A percentile compares a stretch with the other conserved stretches of the same genome.
These are phyloP conservation scores for Globicephala melas DNA, from an alignment of 2,113 vertebrate species.

Conservation along the genomic window DNA sequence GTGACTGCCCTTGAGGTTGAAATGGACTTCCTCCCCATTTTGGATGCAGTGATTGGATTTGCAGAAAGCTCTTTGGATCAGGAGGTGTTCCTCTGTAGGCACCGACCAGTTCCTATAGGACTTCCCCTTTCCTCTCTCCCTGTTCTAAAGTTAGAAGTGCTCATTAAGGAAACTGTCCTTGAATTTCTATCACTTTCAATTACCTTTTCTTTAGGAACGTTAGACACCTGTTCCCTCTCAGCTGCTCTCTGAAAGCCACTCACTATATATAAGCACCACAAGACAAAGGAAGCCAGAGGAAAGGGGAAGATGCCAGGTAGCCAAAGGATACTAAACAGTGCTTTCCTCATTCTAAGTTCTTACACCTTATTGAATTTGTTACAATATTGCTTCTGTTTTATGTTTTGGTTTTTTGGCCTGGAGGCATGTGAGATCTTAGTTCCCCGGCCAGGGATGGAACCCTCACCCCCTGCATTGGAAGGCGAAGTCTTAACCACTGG, in stretches of 20 bases:
- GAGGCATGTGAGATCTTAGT: no score
- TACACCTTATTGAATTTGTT: not conserved
- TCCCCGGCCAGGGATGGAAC: no score
- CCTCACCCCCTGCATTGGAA: no score
- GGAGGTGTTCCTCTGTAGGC: not conserved
- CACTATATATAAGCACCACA: not conserved
- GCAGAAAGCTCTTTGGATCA: not conserved
- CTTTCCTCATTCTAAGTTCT: not conserved
- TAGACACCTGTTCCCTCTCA: not conserved
- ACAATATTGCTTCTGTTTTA: no score
- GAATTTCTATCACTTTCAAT: not conserved
- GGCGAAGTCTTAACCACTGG: no score
- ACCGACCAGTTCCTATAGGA: not conserved
- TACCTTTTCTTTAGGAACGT: conserved; percentile 39
- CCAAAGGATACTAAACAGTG: not conserved
- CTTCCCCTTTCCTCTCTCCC: not conserved
- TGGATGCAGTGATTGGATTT: not conserved
- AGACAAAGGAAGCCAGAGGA: not conserved
- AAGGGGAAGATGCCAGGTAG: not conserved
- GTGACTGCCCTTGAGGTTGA: not conserved
- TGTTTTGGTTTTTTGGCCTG: no score
- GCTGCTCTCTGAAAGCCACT: not conserved
- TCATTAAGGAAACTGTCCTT: not conserved
- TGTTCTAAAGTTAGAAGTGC: not conserved
- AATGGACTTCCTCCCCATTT: not conserved